Evolutionary conservation across 2,113 vertebrate genomes (phyloP).

Genomic region (Rhea americana): DNA sequence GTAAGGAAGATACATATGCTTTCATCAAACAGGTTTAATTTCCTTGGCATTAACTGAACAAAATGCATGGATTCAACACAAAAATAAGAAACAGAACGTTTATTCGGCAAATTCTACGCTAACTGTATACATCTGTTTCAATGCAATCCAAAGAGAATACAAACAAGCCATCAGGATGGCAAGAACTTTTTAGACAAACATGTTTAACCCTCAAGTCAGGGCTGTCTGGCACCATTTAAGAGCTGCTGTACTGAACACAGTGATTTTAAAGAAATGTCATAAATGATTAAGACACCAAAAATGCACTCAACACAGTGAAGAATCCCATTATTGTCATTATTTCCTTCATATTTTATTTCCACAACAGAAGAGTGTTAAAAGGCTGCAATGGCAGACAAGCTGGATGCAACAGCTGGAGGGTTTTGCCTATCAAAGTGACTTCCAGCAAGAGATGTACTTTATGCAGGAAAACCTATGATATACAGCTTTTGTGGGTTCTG

Average conservation of each 20-base stretch:
- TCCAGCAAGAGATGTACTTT: slow-evolving; percentile 39
- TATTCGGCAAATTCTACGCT: slow-evolving; percentile 28
- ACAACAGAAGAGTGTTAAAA: slow-evolving; percentile 18
- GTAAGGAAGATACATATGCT: neutral
- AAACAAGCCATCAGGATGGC: slow-evolving; percentile 28
- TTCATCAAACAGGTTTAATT: slow-evolving; percentile 21
- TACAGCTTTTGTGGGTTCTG: slow-evolving; percentile 10
- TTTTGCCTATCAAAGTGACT: slow-evolving; percentile 55
- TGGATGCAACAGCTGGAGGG: slow-evolving; percentile 61
- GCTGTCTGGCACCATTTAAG: slow-evolving; percentile 28
- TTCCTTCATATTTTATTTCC: neutral
- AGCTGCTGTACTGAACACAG: slow-evolving; percentile 26
- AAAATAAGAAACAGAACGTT: slow-evolving; percentile 41
- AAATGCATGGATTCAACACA: neutral
- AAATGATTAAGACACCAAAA: slow-evolving; percentile 48
- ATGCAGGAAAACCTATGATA: neutral
- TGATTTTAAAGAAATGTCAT: slow-evolving; percentile 41
- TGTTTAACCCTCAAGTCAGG: slow-evolving; percentile 32
- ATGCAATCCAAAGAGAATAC: slow-evolving; percentile 22
- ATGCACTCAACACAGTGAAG: neutral
- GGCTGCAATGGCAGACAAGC: slow-evolving; percentile 44
- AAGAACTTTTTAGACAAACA: neutral
- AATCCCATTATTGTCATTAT: slow-evolving; percentile 8
- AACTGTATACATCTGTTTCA: slow-evolving; percentile 48
- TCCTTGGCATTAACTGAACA: slow-evolving; percentile 17